A percentile compares a stretch with the other conserved stretches of the same genome.
These are phyloP conservation scores for Pyrocoelia pectoralis DNA, from an alignment of 2,888 invertebrate genomes.

Conservation along the genomic window DNA sequence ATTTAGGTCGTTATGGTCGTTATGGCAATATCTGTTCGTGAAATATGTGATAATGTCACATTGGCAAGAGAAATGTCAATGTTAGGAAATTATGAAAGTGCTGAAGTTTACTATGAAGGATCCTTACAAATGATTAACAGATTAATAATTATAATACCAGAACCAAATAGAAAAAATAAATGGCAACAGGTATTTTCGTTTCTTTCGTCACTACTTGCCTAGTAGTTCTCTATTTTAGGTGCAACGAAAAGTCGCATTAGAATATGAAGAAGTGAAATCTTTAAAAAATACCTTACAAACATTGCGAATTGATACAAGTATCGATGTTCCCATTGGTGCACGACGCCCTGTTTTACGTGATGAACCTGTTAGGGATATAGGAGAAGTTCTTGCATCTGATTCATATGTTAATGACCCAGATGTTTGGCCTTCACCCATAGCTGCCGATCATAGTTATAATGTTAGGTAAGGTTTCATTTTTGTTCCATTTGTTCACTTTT, in stretches of 20 bases:
- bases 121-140: slow-evolving; percentile 10
- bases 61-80: slow-evolving; percentile 91
- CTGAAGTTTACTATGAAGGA: slow-evolving; percentile 14
- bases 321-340: slow-evolving; percentile 61
- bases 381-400: slow-evolving; percentile 73
- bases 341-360: slow-evolving; percentile 58
- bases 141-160: slow-evolving; percentile 75
- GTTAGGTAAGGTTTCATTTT: slow-evolving; percentile 32
- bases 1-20: slow-evolving; percentile 76
- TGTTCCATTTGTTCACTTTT: background rate
- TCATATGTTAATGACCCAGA: slow-evolving; percentile 70
- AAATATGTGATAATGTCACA: slow-evolving; percentile 95
- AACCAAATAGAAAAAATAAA: slow-evolving; percentile 82
- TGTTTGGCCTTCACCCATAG: slow-evolving; percentile 88
- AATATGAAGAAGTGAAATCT: slow-evolving; percentile 90
- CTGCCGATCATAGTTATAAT: slow-evolving; percentile 72
- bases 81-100: slow-evolving; percentile 62
- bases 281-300: slow-evolving; percentile 78
- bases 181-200: slow-evolving; percentile 79
- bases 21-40: slow-evolving; percentile 89
- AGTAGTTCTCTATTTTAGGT: slow-evolving; percentile 64
- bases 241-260: slow-evolving; percentile 86
- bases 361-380: slow-evolving; percentile 77
- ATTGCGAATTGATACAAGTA: slow-evolving; percentile 74
- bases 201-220: no score